Base-by-base conservation (phyloP, 2,113 vertebrate species). In the Ciconia stormi region DNA sequence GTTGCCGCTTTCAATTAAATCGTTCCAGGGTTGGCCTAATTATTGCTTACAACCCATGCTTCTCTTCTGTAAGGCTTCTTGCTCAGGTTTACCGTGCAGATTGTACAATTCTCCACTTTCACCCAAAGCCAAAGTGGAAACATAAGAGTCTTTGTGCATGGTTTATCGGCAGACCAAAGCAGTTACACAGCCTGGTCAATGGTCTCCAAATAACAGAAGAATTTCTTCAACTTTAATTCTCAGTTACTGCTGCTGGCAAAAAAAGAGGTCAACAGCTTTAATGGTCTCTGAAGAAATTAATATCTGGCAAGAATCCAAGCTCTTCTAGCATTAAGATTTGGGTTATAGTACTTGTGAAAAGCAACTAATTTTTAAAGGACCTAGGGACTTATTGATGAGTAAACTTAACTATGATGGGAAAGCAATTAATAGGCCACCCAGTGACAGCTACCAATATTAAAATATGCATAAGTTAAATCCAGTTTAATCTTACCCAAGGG, bases 41-140 rank as follows among this genome's bases (percentile, higher is more conserved):
- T 94, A 67, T 71, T 82, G 36, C 47, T 69, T 53, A 47, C 46
- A 49, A 21, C 30, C 32, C 18, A 18, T 61, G 21, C 13, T 89
- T 95, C 36, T 70, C 69, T 76, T 80, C 80, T 95, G 46, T 72
- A 71, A 90, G 36, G 17, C 46, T 76, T 89, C 93, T 94, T 87
- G 27, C 58, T 89, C 74, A 89, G 77, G 56, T 88, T 62, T 36
- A 7, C 71, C 25, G 5, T 56, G 70, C 69, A 88, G 49, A 78
- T 30, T 82, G 59, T 59, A 34, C 3, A 5, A 29, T 76, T 76
- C 82, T 94, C 66, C 87, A 66, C 50, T 74, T 90, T 77, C 3
- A 11, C 56, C 13, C 6, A 70, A 89, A 87, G 66, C 69, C 82
- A 70, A 13, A 72, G 74, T 56, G 44, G 65, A 59, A 76, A 55